Conservation (phyloP, 1,140 invertebrate species). For the Metopolophium dirhodum region DNA sequence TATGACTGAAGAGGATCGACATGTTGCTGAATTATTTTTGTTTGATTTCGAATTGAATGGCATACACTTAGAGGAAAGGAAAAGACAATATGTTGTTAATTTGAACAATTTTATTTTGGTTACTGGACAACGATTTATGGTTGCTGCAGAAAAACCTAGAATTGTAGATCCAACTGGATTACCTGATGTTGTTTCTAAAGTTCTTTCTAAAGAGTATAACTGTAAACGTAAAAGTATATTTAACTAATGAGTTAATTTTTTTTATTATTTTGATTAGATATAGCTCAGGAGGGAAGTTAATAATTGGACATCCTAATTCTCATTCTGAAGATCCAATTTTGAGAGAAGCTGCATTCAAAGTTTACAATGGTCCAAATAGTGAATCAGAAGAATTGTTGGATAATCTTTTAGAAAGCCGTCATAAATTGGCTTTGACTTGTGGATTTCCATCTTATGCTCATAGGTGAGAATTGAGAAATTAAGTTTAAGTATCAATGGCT, state of each 20-base stretch:
- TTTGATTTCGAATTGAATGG: constrained; percentile 98
- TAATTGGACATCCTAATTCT: constrained; percentile 77
- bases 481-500: constrained; percentile 49
- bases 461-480: constrained; percentile 65
- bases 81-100: constrained; percentile 78
- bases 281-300: constrained; percentile 73
- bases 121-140: constrained; percentile 86
- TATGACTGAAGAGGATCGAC: constrained; percentile 78
- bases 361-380: constrained; percentile 81
- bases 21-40: constrained; percentile 87
- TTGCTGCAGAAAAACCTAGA: constrained; percentile 73
- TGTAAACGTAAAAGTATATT: background rate
- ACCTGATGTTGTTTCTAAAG: constrained; percentile 76
- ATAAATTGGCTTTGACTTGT: constrained; percentile 82
- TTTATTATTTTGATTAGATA: constrained; percentile 71
- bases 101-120: constrained; percentile 83
- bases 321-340: constrained; percentile 79
- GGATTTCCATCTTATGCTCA: constrained; percentile 89
- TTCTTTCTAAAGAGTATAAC: constrained; percentile 74
- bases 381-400: constrained; percentile 79
- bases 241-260: background rate
- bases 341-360: constrained; percentile 87
- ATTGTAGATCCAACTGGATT: constrained; percentile 71
- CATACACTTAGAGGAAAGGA: constrained; percentile 85
- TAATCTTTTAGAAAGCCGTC: constrained; percentile 75